Conservation (phyloP, 2,797 vertebrate species). For the Schizopygopsis pylzovi region DNA sequence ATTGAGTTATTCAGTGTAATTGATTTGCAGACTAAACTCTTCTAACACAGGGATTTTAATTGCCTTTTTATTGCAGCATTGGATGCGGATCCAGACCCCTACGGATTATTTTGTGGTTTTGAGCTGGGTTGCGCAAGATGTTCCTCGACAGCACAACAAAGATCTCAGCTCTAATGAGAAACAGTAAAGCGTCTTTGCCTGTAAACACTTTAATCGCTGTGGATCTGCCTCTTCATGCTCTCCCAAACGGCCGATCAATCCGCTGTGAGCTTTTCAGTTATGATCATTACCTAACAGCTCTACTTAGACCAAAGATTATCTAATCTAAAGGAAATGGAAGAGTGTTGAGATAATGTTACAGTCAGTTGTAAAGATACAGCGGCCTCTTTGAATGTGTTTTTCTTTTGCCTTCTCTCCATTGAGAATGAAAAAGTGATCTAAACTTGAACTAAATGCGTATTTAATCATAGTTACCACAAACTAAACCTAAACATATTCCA, state of each 20-base stretch:
- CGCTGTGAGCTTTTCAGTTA: neutral
- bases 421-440: neutral
- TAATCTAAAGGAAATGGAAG: constrained; percentile 41
- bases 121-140: constrained; percentile 6
- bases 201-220: neutral
- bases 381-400: neutral
- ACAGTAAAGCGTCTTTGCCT: constrained; percentile 25
- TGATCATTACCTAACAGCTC: constrained; percentile 24
- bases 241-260: neutral
- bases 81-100: constrained; percentile 6
- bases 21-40: constrained; percentile 3
- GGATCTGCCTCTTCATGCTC: neutral
- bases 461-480: neutral
- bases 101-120: constrained; percentile 4
- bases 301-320: constrained; percentile 16
- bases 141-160: constrained; percentile 37
- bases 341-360: neutral
- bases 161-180: constrained; percentile 41
- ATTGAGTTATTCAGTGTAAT: neutral
- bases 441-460: neutral
- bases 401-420: neutral
- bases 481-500: neutral
- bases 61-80: constrained; percentile 15
- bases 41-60: constrained; percentile 19
- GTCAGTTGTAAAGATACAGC: constrained; percentile 24